Percentiles rank a stretch among this genome's conserved stretches.
These are phyloP conservation scores for Lasioglossum lativentre DNA, from an alignment of 2,888 invertebrate genomes.

Conservation along the genomic window DNA sequence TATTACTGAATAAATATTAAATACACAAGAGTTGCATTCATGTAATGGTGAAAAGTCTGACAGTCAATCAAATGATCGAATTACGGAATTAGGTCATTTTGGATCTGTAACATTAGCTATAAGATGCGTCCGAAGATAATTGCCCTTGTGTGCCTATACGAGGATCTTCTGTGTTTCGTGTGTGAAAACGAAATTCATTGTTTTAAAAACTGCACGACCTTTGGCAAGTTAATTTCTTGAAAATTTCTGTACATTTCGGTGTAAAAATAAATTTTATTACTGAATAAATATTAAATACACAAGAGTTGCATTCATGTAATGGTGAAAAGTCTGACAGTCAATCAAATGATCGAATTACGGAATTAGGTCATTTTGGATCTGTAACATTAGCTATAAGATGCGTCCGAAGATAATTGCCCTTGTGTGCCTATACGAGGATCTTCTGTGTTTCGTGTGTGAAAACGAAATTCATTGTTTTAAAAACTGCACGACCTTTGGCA, in stretches of 20 bases:
- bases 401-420: neutral
- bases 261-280: no score
- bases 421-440: neutral
- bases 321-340: neutral
- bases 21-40: no score
- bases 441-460: no score
- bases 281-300: no score
- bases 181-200: neutral
- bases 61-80: neutral
- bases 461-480: neutral
- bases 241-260: no score
- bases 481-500: neutral
- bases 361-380: neutral
- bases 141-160: neutral
- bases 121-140: neutral
- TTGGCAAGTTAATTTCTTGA: neutral
- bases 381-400: neutral
- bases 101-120: neutral
- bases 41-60: neutral
- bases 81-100: neutral
- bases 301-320: no score
- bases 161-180: no score
- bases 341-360: neutral
- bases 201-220: neutral
- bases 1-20: no score